A percentile compares a stretch with the other conserved stretches of the same genome.
These are phyloP conservation scores for Poecile atricapillus DNA, from an alignment of 2,113 vertebrate genomes.

Conservation along the genomic window DNA sequence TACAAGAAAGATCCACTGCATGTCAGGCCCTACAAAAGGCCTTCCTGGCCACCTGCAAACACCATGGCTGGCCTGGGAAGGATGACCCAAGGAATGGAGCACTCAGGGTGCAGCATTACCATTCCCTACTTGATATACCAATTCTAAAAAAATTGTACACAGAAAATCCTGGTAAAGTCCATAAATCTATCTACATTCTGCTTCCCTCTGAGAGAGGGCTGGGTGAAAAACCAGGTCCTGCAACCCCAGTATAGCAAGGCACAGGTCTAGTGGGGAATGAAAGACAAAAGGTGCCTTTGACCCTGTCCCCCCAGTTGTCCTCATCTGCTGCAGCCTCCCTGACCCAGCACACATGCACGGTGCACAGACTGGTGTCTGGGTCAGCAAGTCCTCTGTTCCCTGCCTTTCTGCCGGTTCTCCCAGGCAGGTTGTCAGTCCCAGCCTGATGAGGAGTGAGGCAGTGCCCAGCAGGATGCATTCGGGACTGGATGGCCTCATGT, in stretches of 20 bases:
- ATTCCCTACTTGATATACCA: neutral
- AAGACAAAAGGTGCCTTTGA: neutral
- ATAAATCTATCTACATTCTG: neutral
- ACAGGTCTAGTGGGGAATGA: neutral
- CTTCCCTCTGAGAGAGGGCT: neutral
- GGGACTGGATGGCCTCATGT: fast-evolving
- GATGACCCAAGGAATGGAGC: neutral
- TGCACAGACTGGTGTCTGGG: neutral
- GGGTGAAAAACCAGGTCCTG: neutral
- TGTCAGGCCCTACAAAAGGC: neutral
- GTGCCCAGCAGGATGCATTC: fast-evolving
- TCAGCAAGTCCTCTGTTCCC: neutral
- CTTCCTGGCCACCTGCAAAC: neutral
- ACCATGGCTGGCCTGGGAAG: neutral
- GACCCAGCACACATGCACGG: neutral
- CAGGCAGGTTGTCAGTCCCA: neutral
- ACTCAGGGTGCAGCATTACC: neutral
- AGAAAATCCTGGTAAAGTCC: neutral
- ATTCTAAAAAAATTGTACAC: neutral
- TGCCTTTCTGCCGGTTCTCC: neutral
- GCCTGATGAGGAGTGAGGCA: fast-evolving
- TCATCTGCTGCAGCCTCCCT: neutral
- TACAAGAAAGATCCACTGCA: neutral
- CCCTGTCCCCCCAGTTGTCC: neutral
- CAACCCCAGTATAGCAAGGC: neutral